A percentile compares a stretch with the other conserved stretches of the same genome.
Evolutionary conservation across 2,113 vertebrate species (phyloP).

Genomic region (Chiloscyllium plagiosum): DNA sequence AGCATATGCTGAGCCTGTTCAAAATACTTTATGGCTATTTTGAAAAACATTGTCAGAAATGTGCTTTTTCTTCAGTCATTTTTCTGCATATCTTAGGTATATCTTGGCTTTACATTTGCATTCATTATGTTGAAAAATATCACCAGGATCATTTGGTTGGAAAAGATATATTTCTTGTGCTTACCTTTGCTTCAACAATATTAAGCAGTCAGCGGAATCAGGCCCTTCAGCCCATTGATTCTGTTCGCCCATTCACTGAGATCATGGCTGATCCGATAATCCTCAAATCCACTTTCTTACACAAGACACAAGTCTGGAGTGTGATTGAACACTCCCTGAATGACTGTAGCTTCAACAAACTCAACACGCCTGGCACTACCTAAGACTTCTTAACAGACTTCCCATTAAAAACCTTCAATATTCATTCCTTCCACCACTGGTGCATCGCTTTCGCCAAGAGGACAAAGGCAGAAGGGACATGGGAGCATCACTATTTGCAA

Average conservation of each 20-base stretch:
- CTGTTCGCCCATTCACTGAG: too few species aligned
- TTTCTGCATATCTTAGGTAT: not conserved
- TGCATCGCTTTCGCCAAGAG: not conserved
- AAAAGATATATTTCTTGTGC: not conserved
- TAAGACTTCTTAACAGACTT: not conserved
- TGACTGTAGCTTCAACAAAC: not conserved
- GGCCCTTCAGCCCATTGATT: too few species aligned
- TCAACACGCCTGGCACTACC: not conserved
- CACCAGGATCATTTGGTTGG: not conserved
- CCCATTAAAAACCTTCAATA: too few species aligned
- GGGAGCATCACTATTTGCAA: too few species aligned
- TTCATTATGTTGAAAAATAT: not conserved
- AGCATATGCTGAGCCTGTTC: not conserved
- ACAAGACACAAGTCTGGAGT: not conserved
- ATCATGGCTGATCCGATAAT: too few species aligned
- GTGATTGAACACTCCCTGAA: not conserved
- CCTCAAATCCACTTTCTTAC: not conserved
- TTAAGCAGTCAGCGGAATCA: too few species aligned
- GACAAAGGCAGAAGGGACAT: not conserved
- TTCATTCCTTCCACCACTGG: too few species aligned
- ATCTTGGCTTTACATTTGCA: not conserved
- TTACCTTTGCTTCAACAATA: not conserved
- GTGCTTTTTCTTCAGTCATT: not conserved
- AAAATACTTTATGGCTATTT: not conserved
- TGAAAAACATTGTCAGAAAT: not conserved